Conservation (phyloP, 2,797 vertebrate genomes). For the Alfaro cultratus region DNA sequence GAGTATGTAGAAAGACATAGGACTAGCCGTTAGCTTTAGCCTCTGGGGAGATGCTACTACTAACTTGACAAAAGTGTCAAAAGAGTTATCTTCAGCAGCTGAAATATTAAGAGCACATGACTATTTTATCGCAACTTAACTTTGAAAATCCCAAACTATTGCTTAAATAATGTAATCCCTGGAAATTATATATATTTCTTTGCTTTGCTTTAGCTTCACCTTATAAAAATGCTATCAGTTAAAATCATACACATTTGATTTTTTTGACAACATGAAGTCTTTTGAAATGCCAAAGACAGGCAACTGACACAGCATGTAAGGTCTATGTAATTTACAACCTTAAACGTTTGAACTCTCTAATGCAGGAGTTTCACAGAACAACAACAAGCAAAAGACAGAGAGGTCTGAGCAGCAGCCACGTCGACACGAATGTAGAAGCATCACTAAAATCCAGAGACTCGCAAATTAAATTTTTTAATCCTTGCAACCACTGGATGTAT, state of each 20-base stretch:
- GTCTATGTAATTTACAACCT: conserved; percentile 25
- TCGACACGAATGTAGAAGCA: conserved; percentile 34
- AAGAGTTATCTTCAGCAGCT: neutral
- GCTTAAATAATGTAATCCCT: neutral
- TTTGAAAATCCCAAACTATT: neutral
- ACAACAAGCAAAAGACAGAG: conserved; percentile 43
- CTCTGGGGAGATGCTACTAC: neutral
- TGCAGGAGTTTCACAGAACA: conserved; percentile 31
- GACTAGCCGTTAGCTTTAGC: neutral
- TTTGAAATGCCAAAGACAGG: neutral
- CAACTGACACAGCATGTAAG: conserved; percentile 13
- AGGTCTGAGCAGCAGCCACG: conserved; percentile 31
- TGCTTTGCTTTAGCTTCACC: conserved; percentile 1
- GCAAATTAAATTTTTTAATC: conserved; percentile 22
- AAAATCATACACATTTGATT: neutral
- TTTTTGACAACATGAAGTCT: neutral
- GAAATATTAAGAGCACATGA: neutral
- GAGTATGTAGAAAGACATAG: neutral
- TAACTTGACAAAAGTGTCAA: neutral
- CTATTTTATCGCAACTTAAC: neutral
- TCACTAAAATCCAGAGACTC: conserved; percentile 47
- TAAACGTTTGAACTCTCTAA: conserved; percentile 20
- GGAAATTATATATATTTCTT: neutral
- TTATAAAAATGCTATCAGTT: neutral
- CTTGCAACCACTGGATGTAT: conserved; percentile 27